These are phyloP conservation scores for Muscicapa striata DNA, from an alignment of 2,797 vertebrate species.

Conservation along the genomic window DNA sequence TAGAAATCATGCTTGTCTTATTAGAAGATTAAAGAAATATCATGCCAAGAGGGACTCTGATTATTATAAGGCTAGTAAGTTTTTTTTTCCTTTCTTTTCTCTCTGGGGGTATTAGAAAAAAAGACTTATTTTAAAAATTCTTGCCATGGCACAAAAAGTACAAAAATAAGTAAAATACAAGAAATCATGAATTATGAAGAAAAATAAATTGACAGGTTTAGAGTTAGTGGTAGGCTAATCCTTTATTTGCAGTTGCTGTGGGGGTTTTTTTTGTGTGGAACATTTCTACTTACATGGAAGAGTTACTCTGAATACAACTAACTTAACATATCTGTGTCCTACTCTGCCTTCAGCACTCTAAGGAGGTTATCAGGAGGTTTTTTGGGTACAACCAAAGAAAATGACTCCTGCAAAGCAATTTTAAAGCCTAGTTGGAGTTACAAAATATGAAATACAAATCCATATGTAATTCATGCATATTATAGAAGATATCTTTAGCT, in stretches of 20 bases:
- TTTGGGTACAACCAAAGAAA: neutral
- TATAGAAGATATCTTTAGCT: neutral
- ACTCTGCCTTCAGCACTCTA: neutral
- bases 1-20: neutral
- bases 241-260: neutral
- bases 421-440: neutral
- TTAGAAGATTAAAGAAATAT: neutral
- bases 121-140: neutral
- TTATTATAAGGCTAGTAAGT: neutral
- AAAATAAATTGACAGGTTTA: neutral
- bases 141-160: neutral
- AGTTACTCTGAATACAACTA: neutral
- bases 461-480: neutral
- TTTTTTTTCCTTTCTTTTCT: neutral
- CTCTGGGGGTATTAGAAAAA: neutral
- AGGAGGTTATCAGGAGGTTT: neutral
- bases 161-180: neutral
- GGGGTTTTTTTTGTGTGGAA: neutral
- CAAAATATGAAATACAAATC: slow-evolving; percentile 9
- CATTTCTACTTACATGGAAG: slow-evolving; percentile 15
- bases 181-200: neutral
- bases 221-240: neutral
- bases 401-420: neutral
- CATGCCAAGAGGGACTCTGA: neutral
- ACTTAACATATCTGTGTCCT: neutral